phyloP scores from a whole-genome alignment of 2,113 vertebrate genomes.

The Indri indri region DNA sequence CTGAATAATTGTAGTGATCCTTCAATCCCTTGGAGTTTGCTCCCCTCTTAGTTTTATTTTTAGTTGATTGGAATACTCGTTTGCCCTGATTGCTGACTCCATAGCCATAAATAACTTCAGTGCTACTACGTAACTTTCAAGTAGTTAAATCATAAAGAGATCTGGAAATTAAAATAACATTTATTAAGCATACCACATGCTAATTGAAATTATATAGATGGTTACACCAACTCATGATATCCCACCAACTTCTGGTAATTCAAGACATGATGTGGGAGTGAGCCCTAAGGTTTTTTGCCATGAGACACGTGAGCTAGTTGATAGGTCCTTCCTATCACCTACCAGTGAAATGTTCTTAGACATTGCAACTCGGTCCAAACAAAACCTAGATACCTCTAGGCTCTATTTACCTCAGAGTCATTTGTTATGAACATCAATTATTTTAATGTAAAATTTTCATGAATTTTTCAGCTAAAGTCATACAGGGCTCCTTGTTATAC shows the following conservation, averaged over 20 bases:
- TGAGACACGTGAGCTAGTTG: not conserved
- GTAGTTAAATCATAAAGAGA: not conserved
- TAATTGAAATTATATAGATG: not conserved
- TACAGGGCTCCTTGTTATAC: not conserved
- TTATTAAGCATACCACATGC: not conserved
- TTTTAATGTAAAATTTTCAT: not conserved
- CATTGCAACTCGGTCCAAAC: not conserved
- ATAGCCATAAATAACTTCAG: not conserved
- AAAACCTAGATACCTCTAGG: not conserved
- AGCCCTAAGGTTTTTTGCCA: not conserved
- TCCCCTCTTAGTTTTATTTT: not conserved
- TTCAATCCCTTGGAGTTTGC: not conserved
- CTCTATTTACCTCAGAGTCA: not conserved
- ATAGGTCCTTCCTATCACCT: not conserved
- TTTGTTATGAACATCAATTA: not conserved
- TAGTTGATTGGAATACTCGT: not conserved
- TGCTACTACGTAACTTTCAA: not conserved
- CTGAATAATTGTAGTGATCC: not conserved
- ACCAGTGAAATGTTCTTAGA: not conserved
- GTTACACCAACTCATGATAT: not conserved
- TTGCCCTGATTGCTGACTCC: not conserved
- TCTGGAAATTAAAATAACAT: not conserved
- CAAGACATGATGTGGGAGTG: not conserved
- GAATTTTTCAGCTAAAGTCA: conserved; percentile 1
- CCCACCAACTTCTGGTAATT: not conserved